These are phyloP conservation scores for Drosophila mayaguana DNA, from an alignment of 2,888 invertebrate genomes.

Conservation along the genomic window DNA sequence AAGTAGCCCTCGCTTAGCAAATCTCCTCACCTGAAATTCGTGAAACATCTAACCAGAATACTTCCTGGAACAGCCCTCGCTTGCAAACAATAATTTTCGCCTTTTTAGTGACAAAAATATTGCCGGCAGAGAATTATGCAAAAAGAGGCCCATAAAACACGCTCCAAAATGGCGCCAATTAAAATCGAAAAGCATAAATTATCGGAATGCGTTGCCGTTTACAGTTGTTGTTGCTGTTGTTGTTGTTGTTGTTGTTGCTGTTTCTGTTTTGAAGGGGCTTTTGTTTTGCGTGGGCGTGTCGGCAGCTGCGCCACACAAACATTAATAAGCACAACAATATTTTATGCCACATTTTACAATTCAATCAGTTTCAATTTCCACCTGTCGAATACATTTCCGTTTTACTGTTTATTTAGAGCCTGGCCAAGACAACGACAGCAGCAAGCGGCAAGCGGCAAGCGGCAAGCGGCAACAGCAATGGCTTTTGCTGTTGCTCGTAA, in stretches of 20 bases:
- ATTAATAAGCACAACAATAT: constrained; percentile 55
- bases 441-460: too few relatives aligned
- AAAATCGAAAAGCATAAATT: constrained; percentile 75
- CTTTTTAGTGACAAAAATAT: constrained; percentile 47
- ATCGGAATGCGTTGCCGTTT: constrained; percentile 34
- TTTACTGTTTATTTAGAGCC: constrained; percentile 68
- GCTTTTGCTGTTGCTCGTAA: constrained; percentile 50
- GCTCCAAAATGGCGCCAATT: constrained; percentile 63
- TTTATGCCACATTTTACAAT: constrained; percentile 76
- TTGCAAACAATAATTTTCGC: constrained; percentile 20
- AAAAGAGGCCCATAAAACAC: constrained; percentile 57
- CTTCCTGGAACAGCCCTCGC: constrained; percentile 14
- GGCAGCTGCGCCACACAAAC: constrained; percentile 56
- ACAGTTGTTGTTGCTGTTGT: constrained; percentile 8
- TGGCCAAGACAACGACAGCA: constrained; percentile 1
- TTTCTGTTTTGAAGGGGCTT: neutral
- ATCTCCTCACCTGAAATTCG: too few relatives aligned
- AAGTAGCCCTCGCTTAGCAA: too few relatives aligned
- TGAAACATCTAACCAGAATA: neutral
- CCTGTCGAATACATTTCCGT: constrained; percentile 79
- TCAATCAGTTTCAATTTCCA: constrained; percentile 80
- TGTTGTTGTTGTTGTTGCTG: neutral
- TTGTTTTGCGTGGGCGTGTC: constrained; percentile 28
- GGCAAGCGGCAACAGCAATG: too few relatives aligned
- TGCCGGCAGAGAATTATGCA: constrained; percentile 51